Evolutionary conservation across 2,888 invertebrate genomes (phyloP).

Genomic region (Hetaerina titia): DNA sequence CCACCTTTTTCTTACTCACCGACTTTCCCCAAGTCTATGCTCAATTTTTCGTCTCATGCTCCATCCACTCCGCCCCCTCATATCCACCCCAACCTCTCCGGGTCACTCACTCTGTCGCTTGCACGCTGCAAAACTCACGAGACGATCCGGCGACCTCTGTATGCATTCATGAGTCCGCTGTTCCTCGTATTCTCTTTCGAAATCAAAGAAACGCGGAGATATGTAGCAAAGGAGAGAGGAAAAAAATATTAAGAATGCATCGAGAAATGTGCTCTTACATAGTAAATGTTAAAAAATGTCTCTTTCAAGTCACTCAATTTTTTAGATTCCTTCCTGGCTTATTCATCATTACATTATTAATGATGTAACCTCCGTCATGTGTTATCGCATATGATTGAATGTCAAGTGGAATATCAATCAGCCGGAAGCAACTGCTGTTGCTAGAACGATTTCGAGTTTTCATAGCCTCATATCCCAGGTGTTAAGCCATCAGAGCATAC

Average conservation of each 20-base stretch:
- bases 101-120: background rate
- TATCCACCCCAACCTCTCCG: background rate
- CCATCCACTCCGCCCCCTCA: background rate
- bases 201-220: background rate
- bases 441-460: too few species aligned
- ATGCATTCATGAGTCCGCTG: background rate
- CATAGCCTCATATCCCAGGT: too few species aligned
- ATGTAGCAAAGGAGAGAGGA: background rate
- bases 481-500: too few species aligned
- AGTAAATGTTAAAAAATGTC: too few species aligned
- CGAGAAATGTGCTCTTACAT: too few species aligned
- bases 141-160: background rate
- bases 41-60: background rate
- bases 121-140: background rate
- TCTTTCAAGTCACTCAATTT: too few species aligned
- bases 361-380: too few species aligned
- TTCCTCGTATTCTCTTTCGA: background rate
- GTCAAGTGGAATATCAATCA: too few species aligned
- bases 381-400: too few species aligned
- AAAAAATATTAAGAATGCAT: background rate
- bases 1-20: background rate
- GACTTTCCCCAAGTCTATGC: background rate
- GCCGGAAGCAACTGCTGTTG: too few species aligned
- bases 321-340: too few species aligned
- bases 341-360: too few species aligned